Evolutionary conservation across 2,797 vertebrate species (phyloP).

Genomic region (Mus minutoides): DNA sequence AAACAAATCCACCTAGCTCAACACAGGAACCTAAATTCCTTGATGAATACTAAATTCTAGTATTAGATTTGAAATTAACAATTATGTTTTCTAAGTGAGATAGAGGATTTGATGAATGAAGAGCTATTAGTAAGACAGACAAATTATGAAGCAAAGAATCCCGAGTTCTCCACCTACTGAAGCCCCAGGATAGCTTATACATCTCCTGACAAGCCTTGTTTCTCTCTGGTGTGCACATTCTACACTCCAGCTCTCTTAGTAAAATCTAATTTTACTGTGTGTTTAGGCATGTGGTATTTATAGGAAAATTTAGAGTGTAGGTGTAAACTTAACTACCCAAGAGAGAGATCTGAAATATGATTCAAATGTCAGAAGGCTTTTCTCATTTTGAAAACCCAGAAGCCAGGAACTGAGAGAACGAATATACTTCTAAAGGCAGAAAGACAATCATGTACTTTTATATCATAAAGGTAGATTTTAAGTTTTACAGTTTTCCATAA

Average conservation of each 20-base stretch:
- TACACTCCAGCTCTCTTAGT: neutral
- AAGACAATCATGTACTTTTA: slow-evolving; percentile 64
- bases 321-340: slow-evolving; percentile 56
- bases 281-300: slow-evolving; percentile 71
- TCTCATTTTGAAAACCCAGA: slow-evolving; percentile 55
- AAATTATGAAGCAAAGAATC: neutral
- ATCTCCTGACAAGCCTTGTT: neutral
- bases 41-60: neutral
- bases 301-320: slow-evolving; percentile 67
- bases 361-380: slow-evolving; percentile 69
- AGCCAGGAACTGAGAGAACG: slow-evolving; percentile 61
- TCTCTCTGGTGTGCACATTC: neutral
- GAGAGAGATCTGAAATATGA: slow-evolving; percentile 61
- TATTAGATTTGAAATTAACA: neutral
- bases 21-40: neutral
- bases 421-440: slow-evolving; percentile 59
- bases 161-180: neutral
- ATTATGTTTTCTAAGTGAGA: neutral
- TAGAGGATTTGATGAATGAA: neutral
- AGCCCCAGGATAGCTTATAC: neutral
- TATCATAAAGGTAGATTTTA: slow-evolving; percentile 42
- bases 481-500: slow-evolving; percentile 48
- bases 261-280: slow-evolving; percentile 63
- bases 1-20: neutral
- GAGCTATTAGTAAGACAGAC: neutral